A percentile compares a stretch with the other conserved stretches of the same genome.
Evolutionary conservation across 2,797 vertebrate genomes (phyloP).

Genomic region (Falco berigora): DNA sequence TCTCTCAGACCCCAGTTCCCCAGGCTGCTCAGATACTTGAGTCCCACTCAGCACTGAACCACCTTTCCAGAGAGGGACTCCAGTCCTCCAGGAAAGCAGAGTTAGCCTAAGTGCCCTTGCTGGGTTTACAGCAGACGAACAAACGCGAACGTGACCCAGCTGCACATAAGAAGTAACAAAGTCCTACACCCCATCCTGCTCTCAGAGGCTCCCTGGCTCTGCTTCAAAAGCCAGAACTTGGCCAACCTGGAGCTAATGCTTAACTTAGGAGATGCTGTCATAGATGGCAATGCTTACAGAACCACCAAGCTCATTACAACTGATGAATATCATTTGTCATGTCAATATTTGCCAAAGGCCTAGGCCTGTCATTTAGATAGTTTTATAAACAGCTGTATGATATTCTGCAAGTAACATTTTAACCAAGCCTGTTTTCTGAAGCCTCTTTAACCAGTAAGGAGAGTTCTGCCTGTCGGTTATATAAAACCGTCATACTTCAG

Average conservation of each 20-base stretch:
- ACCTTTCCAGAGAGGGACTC: neutral
- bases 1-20: neutral
- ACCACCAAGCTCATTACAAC: neutral
- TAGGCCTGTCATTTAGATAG: neutral
- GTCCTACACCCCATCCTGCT: neutral
- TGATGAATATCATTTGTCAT: neutral
- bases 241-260: neutral
- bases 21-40: neutral
- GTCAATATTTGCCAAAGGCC: constrained; percentile 19
- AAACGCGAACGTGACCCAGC: neutral
- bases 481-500: neutral
- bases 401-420: neutral
- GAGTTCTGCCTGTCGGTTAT: neutral
- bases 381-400: neutral
- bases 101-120: neutral
- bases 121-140: neutral
- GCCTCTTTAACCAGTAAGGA: neutral
- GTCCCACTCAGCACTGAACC: neutral
- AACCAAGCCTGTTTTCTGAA: neutral
- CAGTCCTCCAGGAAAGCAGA: neutral
- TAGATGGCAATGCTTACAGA: neutral
- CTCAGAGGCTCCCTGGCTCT: neutral
- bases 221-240: neutral
- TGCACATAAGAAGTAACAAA: neutral
- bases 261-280: neutral